phyloP scores from a whole-genome alignment of 2,113 vertebrate species.

The Cottus gobio region DNA sequence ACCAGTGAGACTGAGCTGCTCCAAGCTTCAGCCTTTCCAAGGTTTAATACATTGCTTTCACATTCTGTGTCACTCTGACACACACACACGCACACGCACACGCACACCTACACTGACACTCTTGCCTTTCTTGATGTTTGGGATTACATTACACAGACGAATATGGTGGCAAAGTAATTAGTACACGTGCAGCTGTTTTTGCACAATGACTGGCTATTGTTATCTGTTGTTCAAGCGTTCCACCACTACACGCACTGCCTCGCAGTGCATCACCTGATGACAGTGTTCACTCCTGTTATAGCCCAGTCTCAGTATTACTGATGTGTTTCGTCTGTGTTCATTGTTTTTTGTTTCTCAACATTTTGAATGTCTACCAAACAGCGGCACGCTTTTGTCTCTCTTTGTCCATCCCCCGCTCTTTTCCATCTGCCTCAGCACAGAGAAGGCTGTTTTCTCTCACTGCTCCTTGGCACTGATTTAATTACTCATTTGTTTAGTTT shows the following conservation, averaged over 20 bases:
- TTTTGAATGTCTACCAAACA: background rate
- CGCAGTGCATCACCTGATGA: slow-evolving; percentile 18
- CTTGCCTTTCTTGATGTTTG: background rate
- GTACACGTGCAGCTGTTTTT: slow-evolving; percentile 41
- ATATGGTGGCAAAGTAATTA: slow-evolving; percentile 38
- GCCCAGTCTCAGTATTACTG: background rate
- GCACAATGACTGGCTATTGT: slow-evolving; percentile 33
- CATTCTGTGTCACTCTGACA: background rate
- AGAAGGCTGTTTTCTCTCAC: slow-evolving; percentile 62
- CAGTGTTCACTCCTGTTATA: background rate
- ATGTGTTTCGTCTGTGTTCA: slow-evolving; percentile 6
- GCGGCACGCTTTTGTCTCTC: slow-evolving; percentile 20
- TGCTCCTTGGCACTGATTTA: slow-evolving; percentile 71
- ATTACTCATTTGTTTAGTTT: slow-evolving; percentile 79
- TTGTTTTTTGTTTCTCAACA: background rate
- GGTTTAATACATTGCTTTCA: background rate
- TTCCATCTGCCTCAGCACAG: slow-evolving; percentile 60
- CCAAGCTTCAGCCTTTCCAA: background rate
- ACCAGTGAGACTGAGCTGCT: background rate
- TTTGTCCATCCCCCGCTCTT: slow-evolving; percentile 49
- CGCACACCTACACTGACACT: slow-evolving; percentile 12
- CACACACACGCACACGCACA: slow-evolving; percentile 3
- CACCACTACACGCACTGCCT: background rate
- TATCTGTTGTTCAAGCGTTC: slow-evolving; percentile 13
- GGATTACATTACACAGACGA: slow-evolving; percentile 38